Evolutionary conservation across 2,888 invertebrate genomes (phyloP), one percentile per base, ranked within the genome.

Genomic region (Euzophera pinguis): DNA sequence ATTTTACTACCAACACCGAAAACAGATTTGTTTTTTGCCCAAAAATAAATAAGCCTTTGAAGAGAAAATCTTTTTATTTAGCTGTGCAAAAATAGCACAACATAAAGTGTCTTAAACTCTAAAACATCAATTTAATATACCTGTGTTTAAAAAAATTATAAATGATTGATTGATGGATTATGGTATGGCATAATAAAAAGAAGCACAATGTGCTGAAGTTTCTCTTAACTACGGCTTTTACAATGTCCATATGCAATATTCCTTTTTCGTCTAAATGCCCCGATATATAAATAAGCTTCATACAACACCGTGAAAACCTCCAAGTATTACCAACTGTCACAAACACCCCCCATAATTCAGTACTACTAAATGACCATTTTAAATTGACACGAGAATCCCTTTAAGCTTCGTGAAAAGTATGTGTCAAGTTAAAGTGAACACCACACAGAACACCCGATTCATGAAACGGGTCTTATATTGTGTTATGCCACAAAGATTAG

Each of bases 311-410:
- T 16, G 47, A 32, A 34, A 47, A 35, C 29, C 35, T 47, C 48
- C 22, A 37, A 37, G 48, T 48, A 37, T 32, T 45, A 27, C 32
- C 43, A 43, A 43, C 43, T 45, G 45, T 45, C 45, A 45, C 32
- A 45, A 45, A 45, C 45, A 45, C 45, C 16, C 16, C 45, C 16
- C 45, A 45, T 45, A 45, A 45, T 14, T 45, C 45, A 45, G 32
- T 4, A 27, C 13, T 1, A 27, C 10, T 12, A 13, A n/a, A 16
- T 14, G 32, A 14, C 45, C 32, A 45, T 34, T 45, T 12, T 45
- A 45, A 45, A 0, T 32, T 45, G 45, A 45, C 29, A 32, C 45
- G 32, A 32, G 16, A 32, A 10, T 10, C 12, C 13, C 32, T 8
- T 32, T 9, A 7, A 10, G 4, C 32, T 4, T 10, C 14, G 1